Evolutionary conservation across 2,888 invertebrate genomes (phyloP).

Genomic region (Acronicta psi): DNA sequence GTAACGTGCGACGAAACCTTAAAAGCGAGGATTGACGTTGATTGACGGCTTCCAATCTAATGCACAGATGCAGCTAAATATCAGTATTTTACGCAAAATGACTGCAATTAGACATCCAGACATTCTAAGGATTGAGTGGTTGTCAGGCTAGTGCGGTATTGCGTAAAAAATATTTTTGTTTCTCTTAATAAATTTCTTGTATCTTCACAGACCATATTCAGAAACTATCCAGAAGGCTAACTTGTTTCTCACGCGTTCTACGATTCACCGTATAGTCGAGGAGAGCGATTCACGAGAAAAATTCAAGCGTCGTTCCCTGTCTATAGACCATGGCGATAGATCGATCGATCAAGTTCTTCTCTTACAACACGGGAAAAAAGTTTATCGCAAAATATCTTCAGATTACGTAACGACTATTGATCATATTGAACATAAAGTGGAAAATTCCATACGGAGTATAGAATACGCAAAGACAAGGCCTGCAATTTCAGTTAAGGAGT

Average conservation of each 20-base stretch:
- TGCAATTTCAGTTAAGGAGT: constrained; percentile 69
- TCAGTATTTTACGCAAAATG: no score
- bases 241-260: constrained; percentile 63
- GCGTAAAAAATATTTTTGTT: no score
- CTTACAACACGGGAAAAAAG: constrained; percentile 72
- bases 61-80: no score
- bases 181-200: neutral
- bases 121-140: no score
- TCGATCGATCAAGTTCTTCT: constrained; percentile 68
- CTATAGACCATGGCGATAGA: constrained; percentile 34
- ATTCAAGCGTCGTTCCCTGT: constrained; percentile 57
- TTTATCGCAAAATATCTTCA: constrained; percentile 75
- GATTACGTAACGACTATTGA: constrained; percentile 79
- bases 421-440: constrained; percentile 62
- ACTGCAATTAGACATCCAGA: no score
- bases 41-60: no score
- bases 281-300: constrained; percentile 58
- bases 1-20: no score
- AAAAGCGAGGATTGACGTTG: no score
- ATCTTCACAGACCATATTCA: constrained; percentile 60
- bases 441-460: constrained; percentile 70
- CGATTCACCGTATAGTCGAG: constrained; percentile 45
- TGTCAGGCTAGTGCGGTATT: no score
- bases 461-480: constrained; percentile 76
- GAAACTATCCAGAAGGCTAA: constrained; percentile 56